phyloP scores from a whole-genome alignment of 2,888 invertebrate genomes.

The Torymus texanus region DNA sequence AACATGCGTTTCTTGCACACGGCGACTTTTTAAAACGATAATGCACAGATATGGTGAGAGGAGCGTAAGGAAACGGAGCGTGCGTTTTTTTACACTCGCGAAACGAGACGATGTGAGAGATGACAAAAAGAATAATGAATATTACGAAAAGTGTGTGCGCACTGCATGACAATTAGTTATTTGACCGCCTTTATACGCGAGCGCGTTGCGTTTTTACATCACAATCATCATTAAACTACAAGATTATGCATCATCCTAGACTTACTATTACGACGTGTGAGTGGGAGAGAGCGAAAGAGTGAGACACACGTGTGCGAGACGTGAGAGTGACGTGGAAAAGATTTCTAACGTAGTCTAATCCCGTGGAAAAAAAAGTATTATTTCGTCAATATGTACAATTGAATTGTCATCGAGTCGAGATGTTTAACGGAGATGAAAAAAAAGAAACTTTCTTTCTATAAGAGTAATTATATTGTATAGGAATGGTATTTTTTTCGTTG shows the following conservation, averaged over 20 bases:
- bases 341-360: constrained; percentile 64
- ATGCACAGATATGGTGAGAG: constrained; percentile 27
- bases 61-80: constrained; percentile 20
- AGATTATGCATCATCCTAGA: constrained; percentile 62
- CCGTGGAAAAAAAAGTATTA: constrained; percentile 70
- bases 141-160: constrained; percentile 47
- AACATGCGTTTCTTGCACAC: constrained; percentile 51
- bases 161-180: constrained; percentile 63
- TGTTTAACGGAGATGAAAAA: constrained; percentile 52
- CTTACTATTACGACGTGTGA: constrained; percentile 60
- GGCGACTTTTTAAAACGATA: constrained; percentile 32
- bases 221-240: constrained; percentile 63
- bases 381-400: constrained; percentile 72
- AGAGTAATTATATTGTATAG: constrained; percentile 70
- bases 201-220: constrained; percentile 66
- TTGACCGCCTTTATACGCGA: constrained; percentile 60
- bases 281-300: constrained; percentile 50
- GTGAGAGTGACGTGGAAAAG: constrained; percentile 50
- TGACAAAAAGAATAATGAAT: constrained; percentile 25
- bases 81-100: constrained; percentile 43
- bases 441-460: constrained; percentile 60
- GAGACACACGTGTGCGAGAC: constrained; percentile 6
- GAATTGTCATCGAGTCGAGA: constrained; percentile 62
- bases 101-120: not conserved
- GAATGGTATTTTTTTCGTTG: constrained; percentile 58